Evolutionary conservation across 2,113 vertebrate genomes (phyloP), one percentile per base, ranked within the genome.

Genomic region (Microcebus lehilahytsara): DNA sequence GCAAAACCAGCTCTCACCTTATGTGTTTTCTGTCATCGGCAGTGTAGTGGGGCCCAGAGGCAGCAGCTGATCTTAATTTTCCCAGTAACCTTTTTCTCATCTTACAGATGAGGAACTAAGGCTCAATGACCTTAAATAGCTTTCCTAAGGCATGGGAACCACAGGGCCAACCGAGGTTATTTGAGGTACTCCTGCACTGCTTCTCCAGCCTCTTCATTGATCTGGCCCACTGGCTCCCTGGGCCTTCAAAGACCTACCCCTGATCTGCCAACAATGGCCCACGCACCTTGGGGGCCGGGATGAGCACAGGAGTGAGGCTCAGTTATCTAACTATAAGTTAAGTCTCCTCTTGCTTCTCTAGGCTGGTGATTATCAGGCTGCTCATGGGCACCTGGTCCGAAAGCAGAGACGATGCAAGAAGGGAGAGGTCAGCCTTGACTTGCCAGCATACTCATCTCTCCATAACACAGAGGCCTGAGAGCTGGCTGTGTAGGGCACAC

Each of bases 11-110:
- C 37, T 37, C 23, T 5, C 9, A 10, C 30, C 74, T 64, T 64
- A 5, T 34, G 16, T 51, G 23, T 19, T 12, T 51, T 53, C 40
- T 0, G 0, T 2, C 19, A 0, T 2, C 1, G 0, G 78, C 69
- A 17, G 0, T 0, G 42, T 3, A 0, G 9, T 3, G 17, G 0
- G 40, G 23, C 25, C 9, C 0, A 25, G 72, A 23, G 72, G 46
- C 49, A 58, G 66, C 10, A 8, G 46, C 46, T 2, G 1, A 9
- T 27, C 9, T 3, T 0, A 23, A 37, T 12, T 30, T 20, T 64
- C 34, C 13, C 49, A 25, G 12, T 30, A 34, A 30, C 23, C 13
- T 42, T 37, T 11, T 53, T 77, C 40, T 67, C 75, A 40, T 40
- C 32, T 51, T 4, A 83, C 19, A 84, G n/a, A 51, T 34, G 62